Percentiles rank a stretch among this genome's conserved stretches.
These are phyloP conservation scores for Silurus lanzhouensis DNA, from an alignment of 2,797 vertebrate genomes.

Conservation along the genomic window DNA sequence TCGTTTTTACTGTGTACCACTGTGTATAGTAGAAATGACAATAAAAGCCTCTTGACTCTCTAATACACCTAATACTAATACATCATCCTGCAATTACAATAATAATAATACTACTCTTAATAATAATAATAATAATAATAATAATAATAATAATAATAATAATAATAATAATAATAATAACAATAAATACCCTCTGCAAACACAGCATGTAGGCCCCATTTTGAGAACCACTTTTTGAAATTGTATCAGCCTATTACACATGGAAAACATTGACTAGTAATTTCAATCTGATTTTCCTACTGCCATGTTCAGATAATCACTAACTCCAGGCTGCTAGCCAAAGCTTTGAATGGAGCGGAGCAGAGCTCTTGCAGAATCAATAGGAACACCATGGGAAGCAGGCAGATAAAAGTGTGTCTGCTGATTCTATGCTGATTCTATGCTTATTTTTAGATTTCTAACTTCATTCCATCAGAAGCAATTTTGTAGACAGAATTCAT, in stretches of 20 bases:
- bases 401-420: constrained; percentile 26
- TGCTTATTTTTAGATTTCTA: constrained; percentile 31
- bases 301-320: neutral
- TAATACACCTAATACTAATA: too few species aligned
- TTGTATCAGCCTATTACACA: neutral
- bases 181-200: neutral
- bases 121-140: neutral
- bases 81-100: neutral
- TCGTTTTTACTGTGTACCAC: too few species aligned
- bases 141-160: neutral
- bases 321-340: constrained; percentile 23
- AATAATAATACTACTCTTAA: neutral
- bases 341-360: constrained; percentile 7
- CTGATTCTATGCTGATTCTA: constrained; percentile 5
- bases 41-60: too few species aligned
- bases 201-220: neutral
- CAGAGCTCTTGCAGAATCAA: constrained; percentile 15
- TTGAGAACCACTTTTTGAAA: neutral
- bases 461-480: constrained; percentile 28
- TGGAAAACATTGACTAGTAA: neutral
- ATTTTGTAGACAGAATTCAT: constrained; percentile 7
- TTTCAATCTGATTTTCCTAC: neutral
- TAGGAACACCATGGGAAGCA: constrained; percentile 15
- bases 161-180: neutral
- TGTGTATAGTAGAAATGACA: too few species aligned